These are phyloP conservation scores for Chloebia gouldiae DNA, from an alignment of 2,113 vertebrate genomes.

Conservation along the genomic window DNA sequence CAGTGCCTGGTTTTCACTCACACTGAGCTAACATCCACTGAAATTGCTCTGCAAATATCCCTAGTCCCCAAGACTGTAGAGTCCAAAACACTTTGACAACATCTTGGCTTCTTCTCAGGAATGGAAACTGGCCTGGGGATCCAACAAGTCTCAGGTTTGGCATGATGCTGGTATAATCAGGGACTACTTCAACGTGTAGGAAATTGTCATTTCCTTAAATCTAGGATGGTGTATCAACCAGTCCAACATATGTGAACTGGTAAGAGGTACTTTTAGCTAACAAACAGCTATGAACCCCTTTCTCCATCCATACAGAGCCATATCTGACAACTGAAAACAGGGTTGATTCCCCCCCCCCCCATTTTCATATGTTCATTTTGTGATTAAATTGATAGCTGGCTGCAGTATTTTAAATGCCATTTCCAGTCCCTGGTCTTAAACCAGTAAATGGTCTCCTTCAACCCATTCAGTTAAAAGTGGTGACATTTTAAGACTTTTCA, in stretches of 20 bases:
- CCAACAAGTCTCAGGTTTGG: not conserved
- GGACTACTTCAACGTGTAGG: not conserved
- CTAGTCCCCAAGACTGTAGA: not conserved
- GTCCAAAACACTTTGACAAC: not conserved
- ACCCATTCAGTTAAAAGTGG: not conserved
- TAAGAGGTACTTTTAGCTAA: not conserved
- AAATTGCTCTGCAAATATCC: not conserved
- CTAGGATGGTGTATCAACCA: not conserved
- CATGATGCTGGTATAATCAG: not conserved
- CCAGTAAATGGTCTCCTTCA: not conserved
- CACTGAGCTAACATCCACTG: not conserved
- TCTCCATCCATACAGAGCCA: not conserved
- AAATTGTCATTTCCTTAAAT: not conserved
- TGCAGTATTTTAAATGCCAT: not conserved
- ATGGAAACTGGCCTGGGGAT: not conserved
- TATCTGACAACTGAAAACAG: not conserved
- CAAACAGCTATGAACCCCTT: not conserved
- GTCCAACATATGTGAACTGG: not conserved
- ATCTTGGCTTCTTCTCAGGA: not conserved
- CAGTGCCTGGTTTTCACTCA: not conserved
- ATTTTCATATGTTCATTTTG: not conserved
- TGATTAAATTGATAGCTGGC: not conserved
- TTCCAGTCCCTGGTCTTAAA: not conserved
- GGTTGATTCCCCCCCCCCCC: fast-evolving
- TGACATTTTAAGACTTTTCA: not conserved